Evolutionary conservation across 64 coral and sea anemone genomes (phyloP), one percentile per base, ranked within the genome.

Genomic region (Trachythela sp.): DNA sequence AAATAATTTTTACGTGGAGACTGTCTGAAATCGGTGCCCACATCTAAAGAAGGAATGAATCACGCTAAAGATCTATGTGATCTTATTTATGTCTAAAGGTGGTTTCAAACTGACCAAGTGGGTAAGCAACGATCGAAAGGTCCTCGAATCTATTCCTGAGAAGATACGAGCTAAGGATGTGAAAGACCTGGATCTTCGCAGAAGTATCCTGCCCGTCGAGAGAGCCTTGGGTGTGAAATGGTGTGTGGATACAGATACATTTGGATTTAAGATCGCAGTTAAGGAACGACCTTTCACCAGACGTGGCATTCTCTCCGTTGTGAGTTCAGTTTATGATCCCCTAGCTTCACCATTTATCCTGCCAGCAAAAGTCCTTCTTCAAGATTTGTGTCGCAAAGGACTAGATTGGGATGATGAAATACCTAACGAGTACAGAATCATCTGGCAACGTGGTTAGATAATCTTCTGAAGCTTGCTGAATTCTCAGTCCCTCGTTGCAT

Each of bases 221-320:
- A 77, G 71, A 77, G 71, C 71, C 8, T 15, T 77, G 2, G 71
- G 71, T 77, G 71, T 77, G 30, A 77, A 77, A 15, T 77, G 71
- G 71, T 77, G 71, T 77, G 71, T 35, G 9, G 31, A 77, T 35
- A 77, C 71, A 77, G 71, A 77, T 77, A 77, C 71, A 32, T 35
- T 77, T 34, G 71, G 71, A 77, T 77, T 77, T 39, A 77, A 27
- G 13, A 38, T 77, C 2, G 4, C 26, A 11, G 29, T 77, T 3
- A 77, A 77, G 29, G 71, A 77, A 35, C 71, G 71, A 3, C 71
- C 71, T 3, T 3, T 77, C 36, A 77, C 71, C 26, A 2, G 71
- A 77, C 71, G 71, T 31, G 71, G 71, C 29, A 77, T 77, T 77
- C 36, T 77, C 13, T 77, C 71, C 17, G 26, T 77, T 4, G 26